phyloP scores from a whole-genome alignment of 2,113 vertebrate genomes.

The Leucosticte australis region DNA sequence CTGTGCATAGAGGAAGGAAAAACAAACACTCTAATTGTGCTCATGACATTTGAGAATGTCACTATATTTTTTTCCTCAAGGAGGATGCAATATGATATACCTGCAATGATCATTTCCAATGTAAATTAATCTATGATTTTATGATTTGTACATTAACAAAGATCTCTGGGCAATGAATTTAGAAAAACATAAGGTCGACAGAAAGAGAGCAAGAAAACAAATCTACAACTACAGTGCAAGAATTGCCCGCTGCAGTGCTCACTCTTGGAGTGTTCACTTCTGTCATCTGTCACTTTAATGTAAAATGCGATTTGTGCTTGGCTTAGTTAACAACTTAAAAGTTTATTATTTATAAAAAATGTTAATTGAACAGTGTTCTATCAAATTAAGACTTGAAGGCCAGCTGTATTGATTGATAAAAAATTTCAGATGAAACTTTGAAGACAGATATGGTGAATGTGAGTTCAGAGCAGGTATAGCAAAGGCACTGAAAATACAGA shows the following conservation, averaged over 20 bases:
- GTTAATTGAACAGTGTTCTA: background rate
- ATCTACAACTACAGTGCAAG: background rate
- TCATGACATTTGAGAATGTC: background rate
- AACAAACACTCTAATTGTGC: background rate
- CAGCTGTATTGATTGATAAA: background rate
- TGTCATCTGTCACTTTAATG: background rate
- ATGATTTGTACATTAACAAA: background rate
- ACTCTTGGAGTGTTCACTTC: background rate
- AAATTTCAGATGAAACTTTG: background rate
- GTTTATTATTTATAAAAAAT: background rate
- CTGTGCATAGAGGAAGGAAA: background rate
- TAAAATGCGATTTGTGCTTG: background rate
- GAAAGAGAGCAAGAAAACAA: background rate
- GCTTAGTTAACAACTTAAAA: background rate
- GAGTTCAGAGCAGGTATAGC: background rate
- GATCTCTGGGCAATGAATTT: background rate
- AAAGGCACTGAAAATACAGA: background rate
- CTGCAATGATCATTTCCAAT: background rate
- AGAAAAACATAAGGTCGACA: background rate
- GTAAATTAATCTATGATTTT: background rate
- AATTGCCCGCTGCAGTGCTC: background rate
- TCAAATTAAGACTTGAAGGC: background rate
- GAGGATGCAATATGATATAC: background rate
- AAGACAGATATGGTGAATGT: accelerated
- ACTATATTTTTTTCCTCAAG: background rate